These are phyloP conservation scores for Lasioglossum morio DNA, from an alignment of 2,888 invertebrate species.

Conservation along the genomic window DNA sequence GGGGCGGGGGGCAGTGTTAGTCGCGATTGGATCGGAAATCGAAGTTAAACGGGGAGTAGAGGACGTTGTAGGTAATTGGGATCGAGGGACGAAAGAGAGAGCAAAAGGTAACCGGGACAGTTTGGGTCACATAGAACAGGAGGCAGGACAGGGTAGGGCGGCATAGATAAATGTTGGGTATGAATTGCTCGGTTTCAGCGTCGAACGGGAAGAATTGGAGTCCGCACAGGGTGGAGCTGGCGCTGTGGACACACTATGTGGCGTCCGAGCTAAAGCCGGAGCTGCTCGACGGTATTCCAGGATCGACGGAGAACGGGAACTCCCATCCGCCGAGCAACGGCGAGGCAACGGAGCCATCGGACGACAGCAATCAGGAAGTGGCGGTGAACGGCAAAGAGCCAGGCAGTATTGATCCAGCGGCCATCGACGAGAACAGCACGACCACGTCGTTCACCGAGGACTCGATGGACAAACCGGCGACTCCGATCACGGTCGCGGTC, in stretches of 20 bases:
- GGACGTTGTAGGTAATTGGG: neutral
- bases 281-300: slow-evolving; percentile 90
- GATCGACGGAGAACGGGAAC: slow-evolving; percentile 85
- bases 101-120: neutral
- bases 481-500: slow-evolving; percentile 84
- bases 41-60: neutral
- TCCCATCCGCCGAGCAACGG: slow-evolving; percentile 83
- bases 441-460: slow-evolving; percentile 92
- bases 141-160: neutral
- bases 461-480: slow-evolving; percentile 89
- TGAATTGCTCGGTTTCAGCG: slow-evolving; percentile 77
- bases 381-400: slow-evolving; percentile 85
- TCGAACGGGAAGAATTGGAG: slow-evolving; percentile 85
- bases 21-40: neutral
- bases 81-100: neutral
- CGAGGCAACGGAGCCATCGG: slow-evolving; percentile 86
- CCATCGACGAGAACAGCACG: slow-evolving; percentile 89
- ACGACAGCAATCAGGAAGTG: slow-evolving; percentile 91
- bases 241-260: slow-evolving; percentile 96
- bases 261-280: slow-evolving; percentile 94
- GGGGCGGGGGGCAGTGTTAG: neutral
- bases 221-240: slow-evolving; percentile 92
- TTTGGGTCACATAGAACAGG: neutral
- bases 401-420: slow-evolving; percentile 85
- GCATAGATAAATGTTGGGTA: neutral